Evolutionary conservation across 2,797 vertebrate genomes (phyloP).

Genomic region (Clarias laeviceps): DNA sequence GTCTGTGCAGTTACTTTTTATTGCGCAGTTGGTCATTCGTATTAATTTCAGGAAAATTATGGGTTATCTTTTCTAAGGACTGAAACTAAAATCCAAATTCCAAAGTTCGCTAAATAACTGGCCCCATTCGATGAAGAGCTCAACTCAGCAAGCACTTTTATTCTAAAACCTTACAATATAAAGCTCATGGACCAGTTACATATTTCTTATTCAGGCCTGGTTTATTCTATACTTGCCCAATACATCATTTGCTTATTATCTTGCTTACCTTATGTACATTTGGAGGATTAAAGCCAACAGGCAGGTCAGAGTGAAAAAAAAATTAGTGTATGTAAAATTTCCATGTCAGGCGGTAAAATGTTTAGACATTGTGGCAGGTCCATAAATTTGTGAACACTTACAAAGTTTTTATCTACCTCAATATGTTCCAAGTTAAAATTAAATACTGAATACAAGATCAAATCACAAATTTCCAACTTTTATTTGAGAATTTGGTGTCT

Average conservation of each 20-base stretch:
- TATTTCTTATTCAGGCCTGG: not conserved
- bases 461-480: too few relatives aligned
- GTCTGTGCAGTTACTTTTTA: too few relatives aligned
- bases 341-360: too few relatives aligned
- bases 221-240: not conserved
- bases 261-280: not conserved
- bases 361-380: too few relatives aligned
- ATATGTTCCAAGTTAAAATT: too few relatives aligned
- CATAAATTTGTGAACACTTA: too few relatives aligned
- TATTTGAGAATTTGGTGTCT: too few relatives aligned
- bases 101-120: not conserved
- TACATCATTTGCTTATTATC: not conserved
- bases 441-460: too few relatives aligned
- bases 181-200: not conserved
- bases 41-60: not conserved
- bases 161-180: slow-evolving; percentile 5
- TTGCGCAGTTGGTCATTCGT: too few relatives aligned
- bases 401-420: too few relatives aligned
- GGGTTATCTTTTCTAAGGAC: not conserved
- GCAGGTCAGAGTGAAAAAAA: too few relatives aligned
- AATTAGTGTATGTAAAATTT: too few relatives aligned
- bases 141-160: not conserved
- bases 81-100: not conserved
- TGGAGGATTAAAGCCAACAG: not conserved
- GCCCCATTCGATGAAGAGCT: not conserved